Evolutionary conservation across 2,113 vertebrate species (phyloP).

Genomic region (Protomyctophum bolini): DNA sequence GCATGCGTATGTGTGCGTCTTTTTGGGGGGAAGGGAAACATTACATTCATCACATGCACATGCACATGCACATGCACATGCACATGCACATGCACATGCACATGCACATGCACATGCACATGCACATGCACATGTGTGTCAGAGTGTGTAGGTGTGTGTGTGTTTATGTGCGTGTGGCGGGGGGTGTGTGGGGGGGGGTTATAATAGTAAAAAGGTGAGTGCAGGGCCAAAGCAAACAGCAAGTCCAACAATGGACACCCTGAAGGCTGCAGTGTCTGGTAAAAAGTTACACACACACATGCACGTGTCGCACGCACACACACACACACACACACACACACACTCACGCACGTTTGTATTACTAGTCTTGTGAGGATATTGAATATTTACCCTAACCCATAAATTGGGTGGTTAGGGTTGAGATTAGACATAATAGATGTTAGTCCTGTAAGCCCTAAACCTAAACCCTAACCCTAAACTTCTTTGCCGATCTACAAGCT

Average conservation of each 20-base stretch:
- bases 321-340: too few relatives aligned
- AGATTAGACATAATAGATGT: too few relatives aligned
- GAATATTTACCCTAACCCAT: too few relatives aligned
- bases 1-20: too few relatives aligned
- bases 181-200: constrained; percentile 13
- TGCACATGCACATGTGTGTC: neutral
- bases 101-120: neutral
- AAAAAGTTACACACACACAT: constrained; percentile 36
- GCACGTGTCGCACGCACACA: neutral
- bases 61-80: neutral
- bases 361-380: too few relatives aligned
- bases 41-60: neutral
- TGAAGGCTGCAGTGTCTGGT: constrained; percentile 49
- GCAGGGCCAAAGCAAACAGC: constrained; percentile 70
- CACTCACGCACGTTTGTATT: too few relatives aligned
- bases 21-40: too few relatives aligned
- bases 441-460: too few relatives aligned
- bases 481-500: too few relatives aligned
- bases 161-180: constrained; percentile 1
- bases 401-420: too few relatives aligned
- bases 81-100: neutral
- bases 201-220: constrained; percentile 54
- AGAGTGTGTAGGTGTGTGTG: constrained; percentile 17
- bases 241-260: constrained; percentile 68
- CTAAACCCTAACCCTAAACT: too few relatives aligned